A percentile compares a stretch with the other conserved stretches of the same genome.
These are phyloP conservation scores for Schrankia costaestrigalis DNA, from an alignment of 2,888 invertebrate species.

Conservation along the genomic window DNA sequence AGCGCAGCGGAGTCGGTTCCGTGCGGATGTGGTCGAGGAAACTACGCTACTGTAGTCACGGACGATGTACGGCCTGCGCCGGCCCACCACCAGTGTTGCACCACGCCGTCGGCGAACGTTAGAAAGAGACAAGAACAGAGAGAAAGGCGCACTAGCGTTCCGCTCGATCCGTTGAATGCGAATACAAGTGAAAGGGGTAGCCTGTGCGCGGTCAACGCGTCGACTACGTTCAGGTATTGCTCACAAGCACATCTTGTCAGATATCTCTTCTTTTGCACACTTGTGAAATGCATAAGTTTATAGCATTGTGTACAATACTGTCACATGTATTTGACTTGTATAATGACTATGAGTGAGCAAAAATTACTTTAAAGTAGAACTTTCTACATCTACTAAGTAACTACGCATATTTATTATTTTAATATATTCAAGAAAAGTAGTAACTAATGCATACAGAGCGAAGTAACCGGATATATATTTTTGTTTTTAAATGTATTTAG, in stretches of 20 bases:
- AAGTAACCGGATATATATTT: no score
- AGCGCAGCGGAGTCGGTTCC: constrained; percentile 64
- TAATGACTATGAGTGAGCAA: no score
- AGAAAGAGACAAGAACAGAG: constrained; percentile 74
- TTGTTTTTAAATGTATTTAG: no score
- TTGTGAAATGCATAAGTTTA: constrained; percentile 31
- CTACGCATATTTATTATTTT: no score
- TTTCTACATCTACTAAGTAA: no score
- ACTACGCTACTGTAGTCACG: constrained; percentile 70
- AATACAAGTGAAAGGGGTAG: constrained; percentile 79
- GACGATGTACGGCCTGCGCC: constrained; percentile 52
- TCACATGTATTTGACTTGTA: constrained; percentile 16
- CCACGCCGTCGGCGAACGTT: constrained; percentile 55
- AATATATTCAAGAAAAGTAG: no score
- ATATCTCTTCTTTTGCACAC: constrained; percentile 43
- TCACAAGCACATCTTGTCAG: constrained; percentile 39
- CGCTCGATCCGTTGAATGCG: constrained; percentile 69
- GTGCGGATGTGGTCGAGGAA: constrained; percentile 73
- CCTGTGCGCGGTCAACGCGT: constrained; percentile 65
- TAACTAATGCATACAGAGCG: no score
- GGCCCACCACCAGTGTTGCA: constrained; percentile 62
- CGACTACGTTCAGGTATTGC: constrained; percentile 50
- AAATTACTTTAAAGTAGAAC: no score
- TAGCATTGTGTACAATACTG: constrained; percentile 28
- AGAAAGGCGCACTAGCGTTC: constrained; percentile 74